Conservation (phyloP, 2,888 invertebrate genomes). For the Baronia brevicornis region DNA sequence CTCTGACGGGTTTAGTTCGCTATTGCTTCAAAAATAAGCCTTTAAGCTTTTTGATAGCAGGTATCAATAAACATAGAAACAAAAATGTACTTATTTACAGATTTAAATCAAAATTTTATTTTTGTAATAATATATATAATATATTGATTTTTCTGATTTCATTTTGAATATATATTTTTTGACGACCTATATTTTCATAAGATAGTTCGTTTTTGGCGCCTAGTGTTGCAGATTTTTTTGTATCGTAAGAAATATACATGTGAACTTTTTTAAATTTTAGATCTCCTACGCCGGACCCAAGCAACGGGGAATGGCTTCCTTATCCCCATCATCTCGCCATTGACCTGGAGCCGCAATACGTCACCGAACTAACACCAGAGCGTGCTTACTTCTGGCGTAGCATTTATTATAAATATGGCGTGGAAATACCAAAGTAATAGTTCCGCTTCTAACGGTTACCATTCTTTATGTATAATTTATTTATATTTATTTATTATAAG, state of each 20-base stretch:
- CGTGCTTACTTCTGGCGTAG: slow-evolving; percentile 58
- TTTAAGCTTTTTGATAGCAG: too few species aligned
- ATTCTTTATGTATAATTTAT: background rate
- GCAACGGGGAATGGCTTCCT: slow-evolving; percentile 57
- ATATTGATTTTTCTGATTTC: too few species aligned
- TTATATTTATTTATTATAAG: background rate
- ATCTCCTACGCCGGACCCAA: slow-evolving; percentile 50
- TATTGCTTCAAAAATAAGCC: too few species aligned
- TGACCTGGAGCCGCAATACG: slow-evolving; percentile 55
- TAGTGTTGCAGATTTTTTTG: too few species aligned
- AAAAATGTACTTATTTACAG: too few species aligned
- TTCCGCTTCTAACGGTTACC: slow-evolving; percentile 1
- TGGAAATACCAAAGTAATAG: slow-evolving; percentile 30
- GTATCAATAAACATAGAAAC: too few species aligned
- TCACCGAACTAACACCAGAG: slow-evolving; percentile 56
- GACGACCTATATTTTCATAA: too few species aligned
- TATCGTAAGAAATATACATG: slow-evolving; percentile 8
- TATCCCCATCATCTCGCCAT: slow-evolving; percentile 55
- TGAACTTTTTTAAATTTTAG: slow-evolving; percentile 26
- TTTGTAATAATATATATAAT: too few species aligned
- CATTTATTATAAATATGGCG: slow-evolving; percentile 53
- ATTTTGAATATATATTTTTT: too few species aligned
- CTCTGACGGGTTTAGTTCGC: too few species aligned
- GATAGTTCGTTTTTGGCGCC: too few species aligned
- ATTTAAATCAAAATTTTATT: too few species aligned